phyloP scores from a whole-genome alignment of 1,140 invertebrate genomes.

The Drosophila pandora region DNA sequence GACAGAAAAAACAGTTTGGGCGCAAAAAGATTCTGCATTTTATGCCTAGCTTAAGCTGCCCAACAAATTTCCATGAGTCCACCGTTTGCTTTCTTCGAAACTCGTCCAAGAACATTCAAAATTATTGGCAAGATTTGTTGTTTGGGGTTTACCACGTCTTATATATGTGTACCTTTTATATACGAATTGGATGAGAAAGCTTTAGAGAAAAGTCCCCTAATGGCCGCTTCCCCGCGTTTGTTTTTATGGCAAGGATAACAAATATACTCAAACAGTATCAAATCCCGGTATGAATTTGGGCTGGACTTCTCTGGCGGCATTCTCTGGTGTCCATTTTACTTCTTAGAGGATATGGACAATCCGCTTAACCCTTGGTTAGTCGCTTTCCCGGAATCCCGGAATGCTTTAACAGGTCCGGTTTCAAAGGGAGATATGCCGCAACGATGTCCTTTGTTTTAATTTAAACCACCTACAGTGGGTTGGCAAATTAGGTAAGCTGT shows the following conservation, averaged over 20 bases:
- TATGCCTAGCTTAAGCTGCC: conserved; percentile 67
- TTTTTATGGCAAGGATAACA: conserved; percentile 47
- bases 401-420: conserved; percentile 31
- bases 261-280: conserved; percentile 26
- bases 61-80: conserved; percentile 63
- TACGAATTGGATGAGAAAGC: conserved; percentile 36
- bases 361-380: conserved; percentile 61
- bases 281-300: conserved; percentile 24
- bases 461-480: conserved; percentile 8
- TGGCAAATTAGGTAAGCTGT: conserved; percentile 69
- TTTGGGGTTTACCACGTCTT: conserved; percentile 55
- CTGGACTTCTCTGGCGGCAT: background rate
- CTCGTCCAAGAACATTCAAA: conserved; percentile 40
- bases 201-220: conserved; percentile 51
- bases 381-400: conserved; percentile 9
- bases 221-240: conserved; percentile 69
- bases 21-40: conserved; percentile 55
- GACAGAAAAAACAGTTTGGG: conserved; percentile 55
- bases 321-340: background rate
- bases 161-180: conserved; percentile 54
- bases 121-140: conserved; percentile 45
- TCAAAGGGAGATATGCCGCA: conserved; percentile 57
- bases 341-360: conserved; percentile 31
- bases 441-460: conserved; percentile 29
- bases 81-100: background rate